Percentiles rank a stretch among this genome's conserved stretches.
Conservation (phyloP, 2,888 invertebrate species). For the Anagyrus pseudococci region DNA sequence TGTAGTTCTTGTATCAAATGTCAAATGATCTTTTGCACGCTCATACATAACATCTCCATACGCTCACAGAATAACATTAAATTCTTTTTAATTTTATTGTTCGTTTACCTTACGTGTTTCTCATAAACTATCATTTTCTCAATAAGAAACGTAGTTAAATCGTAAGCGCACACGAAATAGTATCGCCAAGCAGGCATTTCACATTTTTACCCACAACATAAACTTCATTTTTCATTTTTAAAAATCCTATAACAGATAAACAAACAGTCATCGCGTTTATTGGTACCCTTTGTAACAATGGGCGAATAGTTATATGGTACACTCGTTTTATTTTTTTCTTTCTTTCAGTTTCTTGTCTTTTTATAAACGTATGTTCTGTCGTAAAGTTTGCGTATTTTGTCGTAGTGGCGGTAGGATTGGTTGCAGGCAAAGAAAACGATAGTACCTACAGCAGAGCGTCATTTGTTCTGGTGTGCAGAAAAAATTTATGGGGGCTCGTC, state of each 20-base stretch:
- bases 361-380: constrained; percentile 43
- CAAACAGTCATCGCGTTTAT: constrained; percentile 55
- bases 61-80: constrained; percentile 29
- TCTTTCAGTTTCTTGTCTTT: constrained; percentile 43
- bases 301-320: constrained; percentile 54
- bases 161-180: constrained; percentile 54
- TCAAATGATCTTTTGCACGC: constrained; percentile 15
- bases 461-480: constrained; percentile 52
- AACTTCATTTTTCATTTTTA: constrained; percentile 51
- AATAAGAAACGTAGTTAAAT: constrained; percentile 30
- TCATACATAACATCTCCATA: constrained; percentile 13
- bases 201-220: constrained; percentile 57
- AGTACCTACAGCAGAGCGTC: constrained; percentile 54
- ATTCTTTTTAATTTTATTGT: constrained; percentile 29
- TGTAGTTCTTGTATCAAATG: constrained; percentile 17
- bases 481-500: constrained; percentile 46
- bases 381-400: constrained; percentile 43
- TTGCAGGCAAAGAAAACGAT: constrained; percentile 54
- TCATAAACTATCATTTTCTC: constrained; percentile 20
- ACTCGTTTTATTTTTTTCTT: constrained; percentile 46
- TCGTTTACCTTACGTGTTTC: constrained; percentile 18
- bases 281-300: constrained; percentile 56
- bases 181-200: constrained; percentile 58
- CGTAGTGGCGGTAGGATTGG: constrained; percentile 45
- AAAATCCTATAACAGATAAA: constrained; percentile 59